These are phyloP conservation scores for Meliscaeva auricollis DNA, from an alignment of 2,888 invertebrate species.

Conservation along the genomic window DNA sequence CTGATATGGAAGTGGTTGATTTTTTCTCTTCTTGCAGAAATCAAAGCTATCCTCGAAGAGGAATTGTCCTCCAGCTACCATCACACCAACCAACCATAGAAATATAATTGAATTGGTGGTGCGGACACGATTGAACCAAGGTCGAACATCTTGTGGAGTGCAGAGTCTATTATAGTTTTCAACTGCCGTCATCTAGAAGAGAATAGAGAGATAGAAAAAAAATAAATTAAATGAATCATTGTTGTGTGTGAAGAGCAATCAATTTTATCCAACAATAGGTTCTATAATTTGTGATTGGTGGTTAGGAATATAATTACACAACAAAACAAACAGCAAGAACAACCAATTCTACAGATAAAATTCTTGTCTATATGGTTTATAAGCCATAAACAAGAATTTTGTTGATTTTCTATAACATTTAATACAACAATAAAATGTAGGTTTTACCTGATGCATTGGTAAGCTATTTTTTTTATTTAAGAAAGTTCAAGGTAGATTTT, in stretches of 20 bases:
- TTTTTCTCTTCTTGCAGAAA: constrained; percentile 87
- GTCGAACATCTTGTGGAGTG: constrained; percentile 84
- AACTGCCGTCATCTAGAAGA: constrained; percentile 85
- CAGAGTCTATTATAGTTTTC: constrained; percentile 89
- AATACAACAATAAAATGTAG: constrained; percentile 7
- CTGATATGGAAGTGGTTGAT: constrained; percentile 86
- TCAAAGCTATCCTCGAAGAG: constrained; percentile 87
- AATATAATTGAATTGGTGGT: constrained; percentile 85
- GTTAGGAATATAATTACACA: not conserved
- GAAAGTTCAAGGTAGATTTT: too few species aligned
- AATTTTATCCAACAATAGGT: constrained; percentile 9
- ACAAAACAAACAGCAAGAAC: constrained; percentile 19
- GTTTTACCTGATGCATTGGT: not conserved
- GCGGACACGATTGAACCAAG: constrained; percentile 79
- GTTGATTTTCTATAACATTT: not conserved
- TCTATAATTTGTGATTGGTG: constrained; percentile 17
- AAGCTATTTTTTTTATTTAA: not conserved
- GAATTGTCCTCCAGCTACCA: constrained; percentile 87
- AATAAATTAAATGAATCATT: not conserved
- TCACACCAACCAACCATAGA: constrained; percentile 86
- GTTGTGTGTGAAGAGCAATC: not conserved
- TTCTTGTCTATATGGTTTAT: not conserved
- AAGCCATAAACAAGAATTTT: not conserved
- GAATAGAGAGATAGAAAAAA: constrained; percentile 10
- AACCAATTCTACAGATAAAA: constrained; percentile 12